phyloP scores from a whole-genome alignment of 2,113 vertebrate species.

The Xyliphius kryptos region DNA sequence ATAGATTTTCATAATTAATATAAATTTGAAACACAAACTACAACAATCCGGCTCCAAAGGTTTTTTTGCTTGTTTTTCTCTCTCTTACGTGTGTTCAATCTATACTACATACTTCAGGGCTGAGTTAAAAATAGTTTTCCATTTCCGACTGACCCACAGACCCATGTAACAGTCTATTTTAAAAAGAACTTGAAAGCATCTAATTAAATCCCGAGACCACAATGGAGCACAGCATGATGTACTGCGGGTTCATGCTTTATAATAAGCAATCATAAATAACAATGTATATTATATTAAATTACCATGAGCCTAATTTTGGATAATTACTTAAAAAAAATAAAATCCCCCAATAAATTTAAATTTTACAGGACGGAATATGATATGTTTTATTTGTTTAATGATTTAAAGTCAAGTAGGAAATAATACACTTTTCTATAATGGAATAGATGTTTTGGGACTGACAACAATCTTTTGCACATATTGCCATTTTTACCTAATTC shows the following conservation, averaged over 20 bases:
- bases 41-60: conserved; percentile 1
- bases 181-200: conserved; percentile 15
- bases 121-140: conserved; percentile 29
- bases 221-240: not conserved
- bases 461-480: too few relatives aligned
- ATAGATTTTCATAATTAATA: too few relatives aligned
- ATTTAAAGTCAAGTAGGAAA: too few relatives aligned
- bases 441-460: too few relatives aligned
- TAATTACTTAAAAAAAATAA: not conserved
- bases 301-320: too few relatives aligned
- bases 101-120: conserved; percentile 16
- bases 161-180: conserved; percentile 27
- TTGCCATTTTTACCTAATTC: too few relatives aligned
- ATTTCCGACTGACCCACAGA: conserved; percentile 27
- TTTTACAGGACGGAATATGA: too few relatives aligned
- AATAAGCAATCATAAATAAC: too few relatives aligned
- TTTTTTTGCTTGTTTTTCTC: conserved; percentile 3
- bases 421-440: too few relatives aligned
- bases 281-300: too few relatives aligned
- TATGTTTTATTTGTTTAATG: too few relatives aligned
- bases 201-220: conserved; percentile 13
- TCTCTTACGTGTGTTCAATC: conserved; percentile 1
- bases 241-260: too few relatives aligned
- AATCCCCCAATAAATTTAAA: not conserved
- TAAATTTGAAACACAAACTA: not conserved